Percentiles rank a stretch among this genome's conserved stretches.
These are phyloP conservation scores for Scaptomyza cyrtandrae DNA, from an alignment of 2,888 invertebrate species.

Conservation along the genomic window DNA sequence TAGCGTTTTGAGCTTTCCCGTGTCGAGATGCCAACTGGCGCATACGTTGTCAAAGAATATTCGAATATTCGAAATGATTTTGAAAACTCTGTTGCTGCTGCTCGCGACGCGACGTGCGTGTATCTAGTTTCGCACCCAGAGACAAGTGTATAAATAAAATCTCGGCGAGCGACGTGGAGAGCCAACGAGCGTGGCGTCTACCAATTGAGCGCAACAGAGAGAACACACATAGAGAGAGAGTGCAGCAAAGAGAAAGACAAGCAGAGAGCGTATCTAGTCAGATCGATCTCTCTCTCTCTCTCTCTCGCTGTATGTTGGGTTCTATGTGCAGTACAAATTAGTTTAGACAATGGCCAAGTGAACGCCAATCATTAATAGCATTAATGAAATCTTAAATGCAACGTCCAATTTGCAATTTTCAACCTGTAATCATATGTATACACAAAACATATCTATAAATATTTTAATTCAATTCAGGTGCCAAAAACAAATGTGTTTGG, in stretches of 20 bases:
- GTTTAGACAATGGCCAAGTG: constrained; percentile 58
- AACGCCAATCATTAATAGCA: constrained; percentile 61
- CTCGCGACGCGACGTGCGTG: constrained; percentile 44
- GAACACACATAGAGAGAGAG: constrained; percentile 19
- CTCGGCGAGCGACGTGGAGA: constrained; percentile 53
- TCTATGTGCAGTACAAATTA: constrained; percentile 21
- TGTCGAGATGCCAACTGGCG: constrained; percentile 83
- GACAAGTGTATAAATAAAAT: constrained; percentile 79
- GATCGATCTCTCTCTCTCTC: constrained; percentile 6
- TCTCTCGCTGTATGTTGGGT: not conserved
- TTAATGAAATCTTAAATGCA: constrained; percentile 66
- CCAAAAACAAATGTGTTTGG: constrained; percentile 44
- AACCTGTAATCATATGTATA: constrained; percentile 38
- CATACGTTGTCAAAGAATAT: constrained; percentile 62
- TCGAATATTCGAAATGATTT: constrained; percentile 71
- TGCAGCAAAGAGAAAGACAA: too few species aligned
- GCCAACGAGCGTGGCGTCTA: constrained; percentile 17
- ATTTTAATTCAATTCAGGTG: constrained; percentile 53
- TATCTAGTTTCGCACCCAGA: constrained; percentile 78
- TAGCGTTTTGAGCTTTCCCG: constrained; percentile 82
- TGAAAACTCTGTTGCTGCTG: constrained; percentile 26
- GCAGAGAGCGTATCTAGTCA: not conserved
- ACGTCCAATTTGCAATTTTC: constrained; percentile 60
- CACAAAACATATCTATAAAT: constrained; percentile 34
- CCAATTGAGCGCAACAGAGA: constrained; percentile 38